A percentile compares a stretch with the other conserved stretches of the same genome.
These are phyloP conservation scores for Falco punctatus DNA, from an alignment of 2,113 vertebrate species.

Conservation along the genomic window DNA sequence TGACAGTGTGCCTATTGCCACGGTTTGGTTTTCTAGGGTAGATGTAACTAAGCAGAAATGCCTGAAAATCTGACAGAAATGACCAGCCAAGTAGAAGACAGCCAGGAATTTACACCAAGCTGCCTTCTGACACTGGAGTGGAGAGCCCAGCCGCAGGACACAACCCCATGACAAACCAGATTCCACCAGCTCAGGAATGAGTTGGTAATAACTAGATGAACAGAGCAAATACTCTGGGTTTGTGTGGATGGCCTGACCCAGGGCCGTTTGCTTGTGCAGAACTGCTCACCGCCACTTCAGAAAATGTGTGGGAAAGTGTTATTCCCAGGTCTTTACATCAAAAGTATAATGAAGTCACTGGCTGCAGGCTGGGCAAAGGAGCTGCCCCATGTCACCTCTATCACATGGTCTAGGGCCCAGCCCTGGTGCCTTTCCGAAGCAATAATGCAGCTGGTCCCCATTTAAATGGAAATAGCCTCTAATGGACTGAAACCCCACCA, in stretches of 20 bases:
- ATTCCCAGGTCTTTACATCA: not conserved
- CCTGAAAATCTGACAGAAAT: not conserved
- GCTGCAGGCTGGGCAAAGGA: not conserved
- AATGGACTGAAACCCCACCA: not conserved
- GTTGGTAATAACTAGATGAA: not conserved
- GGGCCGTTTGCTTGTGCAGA: not conserved
- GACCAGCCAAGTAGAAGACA: not conserved
- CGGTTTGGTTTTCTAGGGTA: not conserved
- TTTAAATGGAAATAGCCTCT: not conserved
- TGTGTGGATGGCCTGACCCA: not conserved
- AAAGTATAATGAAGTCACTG: not conserved
- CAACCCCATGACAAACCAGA: not conserved
- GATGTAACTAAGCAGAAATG: not conserved
- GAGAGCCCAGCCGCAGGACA: not conserved
- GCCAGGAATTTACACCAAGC: not conserved
- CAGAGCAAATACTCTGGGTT: not conserved
- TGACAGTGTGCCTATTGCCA: not conserved
- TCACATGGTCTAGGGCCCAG: not conserved
- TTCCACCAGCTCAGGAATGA: not conserved
- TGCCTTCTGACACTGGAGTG: rapidly evolving
- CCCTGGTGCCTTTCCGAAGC: not conserved
- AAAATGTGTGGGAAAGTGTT: not conserved
- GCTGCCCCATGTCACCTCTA: not conserved
- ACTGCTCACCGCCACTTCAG: not conserved
- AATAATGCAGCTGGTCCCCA: not conserved